Conservation (phyloP, 1,140 invertebrate genomes). For the Chrysopa pallens region DNA sequence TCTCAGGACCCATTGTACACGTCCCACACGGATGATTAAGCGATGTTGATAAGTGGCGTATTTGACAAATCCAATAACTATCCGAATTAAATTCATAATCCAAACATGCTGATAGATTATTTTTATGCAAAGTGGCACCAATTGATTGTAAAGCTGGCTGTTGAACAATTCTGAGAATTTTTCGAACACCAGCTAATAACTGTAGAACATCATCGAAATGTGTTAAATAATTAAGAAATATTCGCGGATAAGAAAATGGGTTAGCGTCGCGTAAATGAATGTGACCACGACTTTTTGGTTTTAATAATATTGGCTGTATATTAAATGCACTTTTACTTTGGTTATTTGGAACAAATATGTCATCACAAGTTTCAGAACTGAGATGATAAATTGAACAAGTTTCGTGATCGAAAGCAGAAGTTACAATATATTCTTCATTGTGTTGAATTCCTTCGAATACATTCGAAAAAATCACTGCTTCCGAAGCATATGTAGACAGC, state of each 20-base stretch:
- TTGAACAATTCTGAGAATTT: slow-evolving; percentile 38
- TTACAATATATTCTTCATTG: neutral
- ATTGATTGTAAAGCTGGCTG: slow-evolving; percentile 38
- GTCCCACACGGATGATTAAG: slow-evolving; percentile 34
- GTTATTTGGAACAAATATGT: neutral
- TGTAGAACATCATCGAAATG: slow-evolving; percentile 42
- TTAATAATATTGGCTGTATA: slow-evolving; percentile 48
- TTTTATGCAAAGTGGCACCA: slow-evolving; percentile 38
- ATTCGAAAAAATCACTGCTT: no score
- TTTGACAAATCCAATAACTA: slow-evolving; percentile 33
- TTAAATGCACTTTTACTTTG: slow-evolving; percentile 32
- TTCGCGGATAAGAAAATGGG: slow-evolving; percentile 51
- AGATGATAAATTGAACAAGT: slow-evolving; percentile 1
- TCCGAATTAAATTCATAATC: slow-evolving; percentile 23
- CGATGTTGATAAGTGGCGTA: slow-evolving; percentile 29
- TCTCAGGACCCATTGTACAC: slow-evolving; percentile 33
- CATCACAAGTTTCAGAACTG: neutral
- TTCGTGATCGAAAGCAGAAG: neutral
- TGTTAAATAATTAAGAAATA: slow-evolving; percentile 64
- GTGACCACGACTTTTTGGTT: slow-evolving; percentile 55
- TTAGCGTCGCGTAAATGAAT: slow-evolving; percentile 43
- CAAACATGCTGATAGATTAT: slow-evolving; percentile 47
- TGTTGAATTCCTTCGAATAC: no score
- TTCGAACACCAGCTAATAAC: slow-evolving; percentile 52
- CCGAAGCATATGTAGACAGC: no score